These are phyloP conservation scores for Scaptomyza tumidula DNA, from an alignment of 2,888 invertebrate genomes.

Conservation along the genomic window DNA sequence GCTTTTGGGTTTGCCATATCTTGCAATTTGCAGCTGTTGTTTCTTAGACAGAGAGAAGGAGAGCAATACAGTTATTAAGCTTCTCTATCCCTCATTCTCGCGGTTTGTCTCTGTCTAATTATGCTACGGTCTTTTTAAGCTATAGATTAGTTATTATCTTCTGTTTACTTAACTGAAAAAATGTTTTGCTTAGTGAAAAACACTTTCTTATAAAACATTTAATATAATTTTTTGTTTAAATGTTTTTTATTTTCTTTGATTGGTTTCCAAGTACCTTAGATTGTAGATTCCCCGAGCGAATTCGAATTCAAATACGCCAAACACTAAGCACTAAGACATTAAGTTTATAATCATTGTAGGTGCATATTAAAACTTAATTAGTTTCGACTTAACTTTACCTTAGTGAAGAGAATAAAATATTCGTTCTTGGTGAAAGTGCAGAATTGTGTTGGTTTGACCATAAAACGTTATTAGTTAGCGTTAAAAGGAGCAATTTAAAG, in stretches of 20 bases:
- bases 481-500: conserved; percentile 54
- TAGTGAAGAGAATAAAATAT: background rate
- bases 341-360: background rate
- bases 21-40: conserved; percentile 75
- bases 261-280: too few species aligned
- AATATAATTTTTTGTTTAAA: too few species aligned
- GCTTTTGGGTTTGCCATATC: conserved; percentile 63
- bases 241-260: too few species aligned
- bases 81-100: background rate
- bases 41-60: conserved; percentile 17
- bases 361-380: background rate
- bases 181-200: too few species aligned
- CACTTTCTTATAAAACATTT: too few species aligned
- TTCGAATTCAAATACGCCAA: too few species aligned
- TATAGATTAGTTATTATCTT: too few species aligned
- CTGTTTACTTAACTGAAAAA: too few species aligned
- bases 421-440: conserved; percentile 53
- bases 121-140: background rate
- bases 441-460: conserved; percentile 66
- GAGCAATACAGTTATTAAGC: background rate
- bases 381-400: background rate
- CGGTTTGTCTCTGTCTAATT: conserved; percentile 11
- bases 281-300: too few species aligned
- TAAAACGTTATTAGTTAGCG: conserved; percentile 69
- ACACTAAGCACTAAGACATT: too few species aligned